Evolutionary conservation across 2,113 vertebrate species (phyloP).

Genomic region (Pica pica): DNA sequence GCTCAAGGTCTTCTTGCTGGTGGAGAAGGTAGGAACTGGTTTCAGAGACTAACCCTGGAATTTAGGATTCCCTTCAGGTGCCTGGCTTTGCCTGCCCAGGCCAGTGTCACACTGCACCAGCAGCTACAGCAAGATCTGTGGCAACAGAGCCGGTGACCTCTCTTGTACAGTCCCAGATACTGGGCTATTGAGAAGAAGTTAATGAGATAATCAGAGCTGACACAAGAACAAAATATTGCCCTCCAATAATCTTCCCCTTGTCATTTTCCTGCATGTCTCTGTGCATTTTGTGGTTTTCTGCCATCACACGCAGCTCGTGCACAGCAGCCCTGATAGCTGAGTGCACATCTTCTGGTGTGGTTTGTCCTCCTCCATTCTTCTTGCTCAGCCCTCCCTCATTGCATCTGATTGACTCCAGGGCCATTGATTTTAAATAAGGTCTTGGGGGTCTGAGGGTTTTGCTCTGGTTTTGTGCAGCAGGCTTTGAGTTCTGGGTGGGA

Average conservation of each 20-base stretch:
- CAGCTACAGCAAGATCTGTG: background rate
- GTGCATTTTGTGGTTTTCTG: background rate
- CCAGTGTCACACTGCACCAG: background rate
- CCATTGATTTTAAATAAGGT: slow-evolving; percentile 42
- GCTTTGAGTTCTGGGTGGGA: background rate
- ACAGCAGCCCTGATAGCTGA: background rate
- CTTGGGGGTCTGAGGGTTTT: slow-evolving; percentile 10
- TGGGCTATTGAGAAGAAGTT: background rate
- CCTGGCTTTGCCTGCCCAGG: background rate
- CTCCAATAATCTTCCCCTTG: background rate
- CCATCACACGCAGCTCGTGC: background rate
- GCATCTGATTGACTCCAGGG: slow-evolving; percentile 21
- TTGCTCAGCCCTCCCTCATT: background rate
- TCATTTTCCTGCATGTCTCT: background rate
- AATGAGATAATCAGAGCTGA: background rate
- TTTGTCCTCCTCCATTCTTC: background rate
- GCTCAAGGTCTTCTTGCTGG: background rate
- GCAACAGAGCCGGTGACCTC: background rate
- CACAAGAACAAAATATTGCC: background rate
- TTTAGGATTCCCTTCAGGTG: background rate
- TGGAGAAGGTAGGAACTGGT: background rate
- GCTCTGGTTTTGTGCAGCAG: background rate
- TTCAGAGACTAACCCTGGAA: background rate
- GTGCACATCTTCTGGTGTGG: background rate
- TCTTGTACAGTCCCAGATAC: background rate